These are phyloP conservation scores for Fregata magnificens DNA, from an alignment of 2,113 vertebrate species.

Conservation along the genomic window DNA sequence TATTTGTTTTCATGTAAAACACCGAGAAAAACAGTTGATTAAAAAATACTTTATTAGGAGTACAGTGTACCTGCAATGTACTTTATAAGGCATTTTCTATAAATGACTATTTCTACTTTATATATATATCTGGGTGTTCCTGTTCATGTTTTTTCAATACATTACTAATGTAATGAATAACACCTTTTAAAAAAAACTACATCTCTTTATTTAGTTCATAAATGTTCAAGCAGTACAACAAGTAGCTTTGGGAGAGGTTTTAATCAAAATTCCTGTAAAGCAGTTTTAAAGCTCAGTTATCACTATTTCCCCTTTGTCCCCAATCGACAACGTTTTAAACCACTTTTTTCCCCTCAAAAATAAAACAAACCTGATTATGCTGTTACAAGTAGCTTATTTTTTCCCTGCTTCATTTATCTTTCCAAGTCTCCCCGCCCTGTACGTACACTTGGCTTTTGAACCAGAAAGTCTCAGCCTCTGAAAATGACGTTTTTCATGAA, in stretches of 20 bases:
- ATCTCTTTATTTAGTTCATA: slow-evolving; percentile 78
- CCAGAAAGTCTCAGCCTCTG: neutral
- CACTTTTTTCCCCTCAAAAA: neutral
- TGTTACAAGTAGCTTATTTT: neutral
- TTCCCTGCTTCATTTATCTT: neutral
- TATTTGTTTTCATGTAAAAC: neutral
- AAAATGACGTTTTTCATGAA: neutral
- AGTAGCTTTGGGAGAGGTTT: slow-evolving; percentile 55
- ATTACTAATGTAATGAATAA: slow-evolving; percentile 54
- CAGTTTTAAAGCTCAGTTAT: neutral
- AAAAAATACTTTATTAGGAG: slow-evolving; percentile 72
- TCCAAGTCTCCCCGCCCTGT: neutral
- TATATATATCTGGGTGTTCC: slow-evolving; percentile 42
- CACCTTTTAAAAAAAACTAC: slow-evolving; percentile 65
- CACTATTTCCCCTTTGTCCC: neutral
- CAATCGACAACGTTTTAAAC: neutral
- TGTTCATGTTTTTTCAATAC: slow-evolving; percentile 47
- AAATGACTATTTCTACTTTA: slow-evolving; percentile 36
- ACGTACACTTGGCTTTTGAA: neutral
- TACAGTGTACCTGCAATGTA: slow-evolving; percentile 76
- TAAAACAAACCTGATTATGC: neutral
- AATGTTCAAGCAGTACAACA: slow-evolving; percentile 73
- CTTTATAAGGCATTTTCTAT: slow-evolving; percentile 65
- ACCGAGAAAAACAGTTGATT: slow-evolving; percentile 29
- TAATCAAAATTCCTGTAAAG: slow-evolving; percentile 12